Percentiles rank a stretch among this genome's conserved stretches.
Evolutionary conservation across 2,888 invertebrate species (phyloP).

Genomic region (Lapara coniferarum): DNA sequence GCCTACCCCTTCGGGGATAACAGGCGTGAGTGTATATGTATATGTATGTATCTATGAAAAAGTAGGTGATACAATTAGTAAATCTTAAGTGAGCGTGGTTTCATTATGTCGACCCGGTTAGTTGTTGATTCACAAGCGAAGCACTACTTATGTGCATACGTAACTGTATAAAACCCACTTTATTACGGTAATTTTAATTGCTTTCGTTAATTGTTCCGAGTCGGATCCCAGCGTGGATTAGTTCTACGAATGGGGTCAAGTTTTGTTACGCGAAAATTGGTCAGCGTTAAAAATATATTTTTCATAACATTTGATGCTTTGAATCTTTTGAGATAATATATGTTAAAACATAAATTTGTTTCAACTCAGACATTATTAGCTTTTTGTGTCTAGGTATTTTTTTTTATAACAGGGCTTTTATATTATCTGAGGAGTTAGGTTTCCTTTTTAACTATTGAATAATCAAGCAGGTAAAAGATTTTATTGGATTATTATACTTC

Average conservation of each 20-base stretch:
- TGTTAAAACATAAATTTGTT: neutral
- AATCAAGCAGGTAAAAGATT: too few relatives aligned
- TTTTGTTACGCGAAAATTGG: neutral
- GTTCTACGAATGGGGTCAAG: neutral
- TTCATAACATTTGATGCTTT: neutral
- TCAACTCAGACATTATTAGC: too few relatives aligned
- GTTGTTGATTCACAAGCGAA: neutral
- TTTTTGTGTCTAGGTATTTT: too few relatives aligned
- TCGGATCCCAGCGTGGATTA: constrained; percentile 1
- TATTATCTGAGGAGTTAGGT: too few relatives aligned
- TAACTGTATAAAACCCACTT: constrained; percentile 13
- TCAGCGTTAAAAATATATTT: neutral
- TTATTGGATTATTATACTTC: too few relatives aligned
- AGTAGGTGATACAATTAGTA: too few relatives aligned
- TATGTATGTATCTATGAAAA: too few relatives aligned
- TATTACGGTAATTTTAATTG: constrained; percentile 20
- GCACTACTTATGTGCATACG: neutral
- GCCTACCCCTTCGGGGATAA: too few relatives aligned
- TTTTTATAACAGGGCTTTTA: too few relatives aligned
- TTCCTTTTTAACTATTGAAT: too few relatives aligned
- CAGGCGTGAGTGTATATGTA: too few relatives aligned
- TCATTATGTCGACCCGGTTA: neutral
- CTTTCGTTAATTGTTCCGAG: constrained; percentile 6
- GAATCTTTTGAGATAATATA: neutral
- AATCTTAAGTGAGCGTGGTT: neutral